Evolutionary conservation across 1,140 invertebrate genomes (phyloP).

Genomic region (Drosophila kohkoa): DNA sequence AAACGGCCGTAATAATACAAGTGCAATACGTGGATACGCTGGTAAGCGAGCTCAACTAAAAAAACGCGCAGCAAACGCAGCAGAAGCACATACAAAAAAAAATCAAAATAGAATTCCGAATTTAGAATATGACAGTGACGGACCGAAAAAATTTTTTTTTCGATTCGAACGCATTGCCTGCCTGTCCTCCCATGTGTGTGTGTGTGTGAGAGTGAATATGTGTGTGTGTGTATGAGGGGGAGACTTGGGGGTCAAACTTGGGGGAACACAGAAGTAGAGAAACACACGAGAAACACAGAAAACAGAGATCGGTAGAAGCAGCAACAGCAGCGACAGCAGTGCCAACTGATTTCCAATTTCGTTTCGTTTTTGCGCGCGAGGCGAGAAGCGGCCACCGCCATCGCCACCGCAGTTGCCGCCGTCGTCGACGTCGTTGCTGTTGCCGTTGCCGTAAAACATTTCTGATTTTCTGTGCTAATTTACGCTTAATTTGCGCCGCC

Average conservation of each 20-base stretch:
- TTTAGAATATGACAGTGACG: conserved; percentile 80
- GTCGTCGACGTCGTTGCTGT: no score
- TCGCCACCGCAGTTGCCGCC: no score
- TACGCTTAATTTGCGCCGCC: conserved; percentile 61
- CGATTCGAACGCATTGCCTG: conserved; percentile 74
- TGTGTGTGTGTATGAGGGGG: conserved; percentile 48
- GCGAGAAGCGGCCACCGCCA: conserved; percentile 23
- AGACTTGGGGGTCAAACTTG: conserved; percentile 79
- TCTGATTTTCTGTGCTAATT: conserved; percentile 68
- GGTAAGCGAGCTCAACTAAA: conserved; percentile 48
- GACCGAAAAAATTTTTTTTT: conserved; percentile 73
- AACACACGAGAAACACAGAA: conserved; percentile 26
- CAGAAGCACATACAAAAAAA: conserved; percentile 51
- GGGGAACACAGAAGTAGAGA: conserved; percentile 66
- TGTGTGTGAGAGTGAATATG: conserved; percentile 17
- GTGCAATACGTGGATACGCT: conserved; percentile 76
- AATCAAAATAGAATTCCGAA: conserved; percentile 84
- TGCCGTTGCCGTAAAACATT: conserved; percentile 39
- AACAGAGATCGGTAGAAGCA: conserved; percentile 51
- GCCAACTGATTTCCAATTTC: conserved; percentile 67
- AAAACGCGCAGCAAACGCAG: conserved; percentile 71
- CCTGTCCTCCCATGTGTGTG: conserved; percentile 36
- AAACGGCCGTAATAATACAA: conserved; percentile 68
- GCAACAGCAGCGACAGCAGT: conserved; percentile 43
- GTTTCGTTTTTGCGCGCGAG: conserved; percentile 59